These are phyloP conservation scores for Pelvicachromis taeniatus DNA, from an alignment of 2,113 vertebrate genomes.

Conservation along the genomic window DNA sequence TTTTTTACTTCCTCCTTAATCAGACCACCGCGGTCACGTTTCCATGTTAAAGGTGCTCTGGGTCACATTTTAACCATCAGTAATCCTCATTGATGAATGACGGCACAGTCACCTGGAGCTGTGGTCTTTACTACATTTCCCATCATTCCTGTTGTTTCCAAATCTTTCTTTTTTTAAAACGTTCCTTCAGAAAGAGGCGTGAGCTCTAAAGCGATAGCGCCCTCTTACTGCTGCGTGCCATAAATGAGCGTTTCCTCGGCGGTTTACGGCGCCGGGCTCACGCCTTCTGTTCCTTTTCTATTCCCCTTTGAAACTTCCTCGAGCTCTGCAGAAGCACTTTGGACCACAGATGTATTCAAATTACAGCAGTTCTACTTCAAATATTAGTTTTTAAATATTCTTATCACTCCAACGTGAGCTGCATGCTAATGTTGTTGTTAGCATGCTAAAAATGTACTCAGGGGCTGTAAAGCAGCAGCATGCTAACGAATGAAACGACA, in stretches of 20 bases:
- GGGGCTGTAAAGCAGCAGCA: constrained; percentile 19
- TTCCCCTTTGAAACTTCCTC: not conserved
- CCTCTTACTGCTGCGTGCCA: constrained; percentile 7
- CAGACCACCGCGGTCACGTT: not conserved
- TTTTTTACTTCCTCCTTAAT: not conserved
- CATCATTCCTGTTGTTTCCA: not conserved
- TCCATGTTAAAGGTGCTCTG: constrained; percentile 25
- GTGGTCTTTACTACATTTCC: not conserved
- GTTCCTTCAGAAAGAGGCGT: not conserved
- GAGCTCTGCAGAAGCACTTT: not conserved
- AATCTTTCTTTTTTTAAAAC: not conserved
- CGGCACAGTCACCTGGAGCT: not conserved
- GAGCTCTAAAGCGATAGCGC: not conserved
- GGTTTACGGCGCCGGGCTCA: not conserved
- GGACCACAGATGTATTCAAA: not conserved
- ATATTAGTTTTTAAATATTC: not conserved
- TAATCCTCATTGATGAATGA: not conserved
- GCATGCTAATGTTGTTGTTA: constrained; percentile 32
- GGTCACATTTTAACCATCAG: not conserved
- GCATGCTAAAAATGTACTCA: constrained; percentile 23
- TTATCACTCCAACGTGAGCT: not conserved
- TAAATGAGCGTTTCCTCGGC: not conserved
- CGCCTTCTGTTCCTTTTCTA: not conserved
- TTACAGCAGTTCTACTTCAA: not conserved
- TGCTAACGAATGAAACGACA: constrained; percentile 2